Percentiles rank a stretch among this genome's conserved stretches.
These are phyloP conservation scores for Lamellibrachia satsuma DNA, from an alignment of 2,888 invertebrate species.

Conservation along the genomic window DNA sequence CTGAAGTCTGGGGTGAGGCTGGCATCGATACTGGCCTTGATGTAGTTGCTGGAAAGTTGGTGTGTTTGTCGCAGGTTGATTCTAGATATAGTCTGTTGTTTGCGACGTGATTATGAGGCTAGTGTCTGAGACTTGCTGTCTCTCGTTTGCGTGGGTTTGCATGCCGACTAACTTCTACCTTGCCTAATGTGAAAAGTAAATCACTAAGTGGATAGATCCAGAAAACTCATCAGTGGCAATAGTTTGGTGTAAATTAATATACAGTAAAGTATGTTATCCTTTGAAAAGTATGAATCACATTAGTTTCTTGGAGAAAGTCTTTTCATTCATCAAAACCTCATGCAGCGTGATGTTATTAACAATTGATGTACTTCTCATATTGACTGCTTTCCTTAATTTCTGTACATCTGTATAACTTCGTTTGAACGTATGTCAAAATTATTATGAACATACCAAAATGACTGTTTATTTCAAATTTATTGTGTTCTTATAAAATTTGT, in stretches of 20 bases:
- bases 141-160: not conserved
- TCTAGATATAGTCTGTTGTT: not conserved
- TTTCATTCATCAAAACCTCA: no score
- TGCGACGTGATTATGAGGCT: not conserved
- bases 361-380: not conserved
- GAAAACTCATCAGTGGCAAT: not conserved
- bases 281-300: not conserved
- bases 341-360: not conserved
- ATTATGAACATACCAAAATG: no score
- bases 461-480: not conserved
- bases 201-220: not conserved
- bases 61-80: not conserved
- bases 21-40: no score
- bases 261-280: not conserved
- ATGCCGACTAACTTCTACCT: constrained; percentile 1
- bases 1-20: no score
- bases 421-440: no score
- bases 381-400: no score
- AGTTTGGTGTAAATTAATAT: not conserved
- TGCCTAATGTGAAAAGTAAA: not conserved
- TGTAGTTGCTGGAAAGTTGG: not conserved
- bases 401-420: no score
- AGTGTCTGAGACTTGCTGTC: not conserved
- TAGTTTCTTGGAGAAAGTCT: no score
- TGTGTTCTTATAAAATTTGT: not conserved